These are phyloP conservation scores for Oreohelix idahoensis DNA, from an alignment of 1,140 invertebrate genomes.

Conservation along the genomic window DNA sequence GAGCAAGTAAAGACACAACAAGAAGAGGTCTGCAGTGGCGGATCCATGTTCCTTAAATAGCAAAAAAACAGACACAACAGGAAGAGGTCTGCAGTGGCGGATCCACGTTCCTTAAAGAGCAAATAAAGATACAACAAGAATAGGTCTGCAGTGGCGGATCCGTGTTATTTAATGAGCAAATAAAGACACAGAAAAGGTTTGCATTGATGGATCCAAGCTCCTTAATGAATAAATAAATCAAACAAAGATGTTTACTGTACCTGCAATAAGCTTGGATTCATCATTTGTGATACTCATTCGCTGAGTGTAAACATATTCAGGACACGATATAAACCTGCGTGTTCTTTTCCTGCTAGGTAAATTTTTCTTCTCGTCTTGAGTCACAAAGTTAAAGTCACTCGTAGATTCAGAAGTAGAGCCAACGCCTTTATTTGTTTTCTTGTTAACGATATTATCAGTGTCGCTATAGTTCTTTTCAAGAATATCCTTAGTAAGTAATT, in stretches of 20 bases:
- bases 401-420: background rate
- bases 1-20: no score
- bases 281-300: conserved; percentile 34
- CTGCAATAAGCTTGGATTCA: conserved; percentile 13
- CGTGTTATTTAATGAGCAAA: no score
- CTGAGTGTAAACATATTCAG: conserved; percentile 31
- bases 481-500: background rate
- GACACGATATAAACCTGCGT: conserved; percentile 7
- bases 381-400: background rate
- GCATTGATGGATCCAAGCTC: no score
- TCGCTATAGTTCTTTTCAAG: background rate
- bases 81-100: no score
- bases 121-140: no score
- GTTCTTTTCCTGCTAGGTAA: background rate
- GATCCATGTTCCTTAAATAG: no score
- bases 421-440: background rate
- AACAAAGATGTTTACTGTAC: background rate
- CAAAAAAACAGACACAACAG: no score
- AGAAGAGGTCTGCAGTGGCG: no score
- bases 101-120: no score
- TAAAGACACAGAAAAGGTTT: no score
- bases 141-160: no score
- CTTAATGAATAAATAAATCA: no score
- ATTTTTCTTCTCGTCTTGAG: background rate
- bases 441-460: background rate